Evolutionary conservation across 2,113 vertebrate species (phyloP), one percentile per base, ranked within the genome.

Genomic region (Erythrocercus mccallii): DNA sequence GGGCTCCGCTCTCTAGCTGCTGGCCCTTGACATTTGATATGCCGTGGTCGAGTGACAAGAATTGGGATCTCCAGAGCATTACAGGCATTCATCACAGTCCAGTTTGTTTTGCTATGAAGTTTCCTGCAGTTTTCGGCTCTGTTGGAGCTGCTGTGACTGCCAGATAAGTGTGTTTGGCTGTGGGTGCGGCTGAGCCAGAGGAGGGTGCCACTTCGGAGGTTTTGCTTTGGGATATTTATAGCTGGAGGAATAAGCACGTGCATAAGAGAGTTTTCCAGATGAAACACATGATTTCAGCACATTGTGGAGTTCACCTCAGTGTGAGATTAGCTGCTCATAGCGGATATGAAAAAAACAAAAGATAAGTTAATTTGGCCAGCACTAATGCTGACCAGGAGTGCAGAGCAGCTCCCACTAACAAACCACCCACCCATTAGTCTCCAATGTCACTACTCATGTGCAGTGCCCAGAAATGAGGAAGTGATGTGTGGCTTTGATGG

Each of bases 221-320:
- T 88, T 95, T 84, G 77, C 86, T 97, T 92, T 81, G 70, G 68
- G 84, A 77, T 97, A 95, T 96, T 95, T 96, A 95, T 95, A 96
- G 93, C 84, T 82, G 70, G 87, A 94, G 78, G 66, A 94, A 88
- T 6, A 87, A 91, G 91, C 95, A 94, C 18, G 33, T 94, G 89
- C 15, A 1, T 17, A 50, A 92, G 83, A 79, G 92, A 95, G 93
- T 89, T 96, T 94, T 97, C 95, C 96, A 45, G 86, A 79, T 86
- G 89, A 86, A 84, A 73, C 76, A 47, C 56, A 54, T 66, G 62
- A 79, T 95, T 96, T 78, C 92, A 92, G 88, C 58, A 28, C 27
- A 5, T 38, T 35, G 0, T 58, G 64, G 68, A 84, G 61, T 35
- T 92, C 86, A 78, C 53, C 48, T 74, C 16, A 0, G 21, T 61